Evolutionary conservation across 2,797 vertebrate species (phyloP).

Genomic region (Tauraco hartlaubi): DNA sequence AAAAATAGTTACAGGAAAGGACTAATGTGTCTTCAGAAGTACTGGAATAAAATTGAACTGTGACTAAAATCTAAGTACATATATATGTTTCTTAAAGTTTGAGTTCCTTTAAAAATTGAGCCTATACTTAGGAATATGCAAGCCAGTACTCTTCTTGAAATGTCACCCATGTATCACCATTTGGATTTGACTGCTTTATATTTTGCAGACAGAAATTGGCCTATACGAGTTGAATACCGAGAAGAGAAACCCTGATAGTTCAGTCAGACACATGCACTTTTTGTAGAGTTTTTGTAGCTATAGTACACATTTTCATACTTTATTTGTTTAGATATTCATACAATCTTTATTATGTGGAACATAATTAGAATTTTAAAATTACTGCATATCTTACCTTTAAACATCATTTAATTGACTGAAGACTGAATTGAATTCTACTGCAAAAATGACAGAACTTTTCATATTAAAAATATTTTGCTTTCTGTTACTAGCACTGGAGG

Average conservation of each 20-base stretch:
- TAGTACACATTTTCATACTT: background rate
- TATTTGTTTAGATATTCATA: background rate
- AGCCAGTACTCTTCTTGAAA: background rate
- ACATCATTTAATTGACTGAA: background rate
- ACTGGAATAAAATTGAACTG: background rate
- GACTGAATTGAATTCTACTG: background rate
- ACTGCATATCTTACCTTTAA: background rate
- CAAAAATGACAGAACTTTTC: background rate
- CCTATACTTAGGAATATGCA: background rate
- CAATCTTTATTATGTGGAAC: background rate
- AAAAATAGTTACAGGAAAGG: background rate
- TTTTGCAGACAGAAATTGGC: background rate
- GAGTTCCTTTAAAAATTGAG: background rate
- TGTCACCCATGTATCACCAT: background rate
- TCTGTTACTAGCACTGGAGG: background rate
- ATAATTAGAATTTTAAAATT: background rate
- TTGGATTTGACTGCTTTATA: background rate
- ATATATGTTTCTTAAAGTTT: rapidly evolving
- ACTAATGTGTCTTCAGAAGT: background rate
- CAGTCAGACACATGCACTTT: background rate
- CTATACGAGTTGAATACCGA: background rate
- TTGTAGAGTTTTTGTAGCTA: background rate
- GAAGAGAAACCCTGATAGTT: background rate
- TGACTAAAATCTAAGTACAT: background rate
- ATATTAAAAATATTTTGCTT: background rate